These are phyloP conservation scores for Battus philenor DNA, from an alignment of 1,140 invertebrate species.

Conservation along the genomic window DNA sequence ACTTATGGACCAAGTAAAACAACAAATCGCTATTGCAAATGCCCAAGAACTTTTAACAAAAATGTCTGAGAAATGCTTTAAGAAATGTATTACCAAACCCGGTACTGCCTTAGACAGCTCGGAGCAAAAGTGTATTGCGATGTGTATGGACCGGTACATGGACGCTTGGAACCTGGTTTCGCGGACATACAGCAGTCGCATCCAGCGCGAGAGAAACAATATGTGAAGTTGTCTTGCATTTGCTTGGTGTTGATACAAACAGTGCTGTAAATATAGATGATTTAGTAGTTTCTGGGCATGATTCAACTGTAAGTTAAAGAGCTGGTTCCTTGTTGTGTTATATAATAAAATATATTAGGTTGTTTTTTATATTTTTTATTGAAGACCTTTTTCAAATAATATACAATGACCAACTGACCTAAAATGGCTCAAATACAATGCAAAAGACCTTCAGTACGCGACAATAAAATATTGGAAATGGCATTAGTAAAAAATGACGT, in stretches of 20 bases:
- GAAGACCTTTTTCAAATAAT: constrained; percentile 4
- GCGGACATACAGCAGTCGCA: constrained; percentile 86
- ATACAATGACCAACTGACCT: no score
- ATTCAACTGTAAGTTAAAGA: constrained; percentile 52
- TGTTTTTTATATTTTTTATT: constrained; percentile 23
- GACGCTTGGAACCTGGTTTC: constrained; percentile 95
- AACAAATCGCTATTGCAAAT: constrained; percentile 96
- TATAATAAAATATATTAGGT: constrained; percentile 64
- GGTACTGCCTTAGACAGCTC: constrained; percentile 93
- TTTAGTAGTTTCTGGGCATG: constrained; percentile 51
- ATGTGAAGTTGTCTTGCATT: constrained; percentile 48
- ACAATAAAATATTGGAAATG: no score
- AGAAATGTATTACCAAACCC: constrained; percentile 94
- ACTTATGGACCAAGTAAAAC: constrained; percentile 96
- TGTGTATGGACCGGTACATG: constrained; percentile 99
- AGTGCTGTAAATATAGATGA: constrained; percentile 64
- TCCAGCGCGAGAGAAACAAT: constrained; percentile 84
- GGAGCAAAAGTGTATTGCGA: constrained; percentile 97
- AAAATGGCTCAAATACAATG: no score
- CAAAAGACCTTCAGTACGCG: no score
- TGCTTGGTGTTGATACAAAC: constrained; percentile 27
- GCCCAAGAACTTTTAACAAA: constrained; percentile 96
- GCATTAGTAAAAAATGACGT: no score
- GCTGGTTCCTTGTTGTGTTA: constrained; percentile 49
- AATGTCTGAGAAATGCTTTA: constrained; percentile 98